Percentiles rank a stretch among this genome's conserved stretches.
phyloP scores from a whole-genome alignment of 1,140 invertebrate species.

The Pseudobourletiella spinata region DNA sequence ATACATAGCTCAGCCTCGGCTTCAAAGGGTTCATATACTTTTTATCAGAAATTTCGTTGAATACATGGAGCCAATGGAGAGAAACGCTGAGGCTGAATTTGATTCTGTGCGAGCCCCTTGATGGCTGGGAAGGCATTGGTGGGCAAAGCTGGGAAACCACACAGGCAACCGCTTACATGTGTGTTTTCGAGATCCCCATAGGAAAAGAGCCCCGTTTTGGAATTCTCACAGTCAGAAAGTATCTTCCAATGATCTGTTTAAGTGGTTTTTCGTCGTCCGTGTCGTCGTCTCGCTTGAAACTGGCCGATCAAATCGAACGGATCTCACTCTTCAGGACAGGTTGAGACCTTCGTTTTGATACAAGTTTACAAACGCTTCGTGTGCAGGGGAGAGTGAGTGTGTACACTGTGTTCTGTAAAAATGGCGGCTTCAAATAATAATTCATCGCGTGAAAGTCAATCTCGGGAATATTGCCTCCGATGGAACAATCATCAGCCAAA shows the following conservation, averaged over 20 bases:
- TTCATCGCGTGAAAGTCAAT: background rate
- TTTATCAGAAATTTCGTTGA: too few species aligned
- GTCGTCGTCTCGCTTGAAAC: background rate
- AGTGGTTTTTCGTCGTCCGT: background rate
- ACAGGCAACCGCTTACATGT: too few species aligned
- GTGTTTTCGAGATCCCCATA: background rate
- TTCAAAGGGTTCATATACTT: too few species aligned
- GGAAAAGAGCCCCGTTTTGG: background rate
- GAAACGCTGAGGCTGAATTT: too few species aligned
- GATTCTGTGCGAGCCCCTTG: too few species aligned
- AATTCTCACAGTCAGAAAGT: background rate
- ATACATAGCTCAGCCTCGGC: too few species aligned
- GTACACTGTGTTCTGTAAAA: background rate
- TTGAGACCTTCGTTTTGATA: background rate
- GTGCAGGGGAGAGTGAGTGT: background rate
- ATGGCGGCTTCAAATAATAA: background rate
- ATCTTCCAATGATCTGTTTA: background rate
- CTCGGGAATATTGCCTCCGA: conserved; percentile 61
- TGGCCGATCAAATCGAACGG: background rate
- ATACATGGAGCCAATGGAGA: too few species aligned
- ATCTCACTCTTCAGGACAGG: background rate
- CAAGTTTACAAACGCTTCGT: background rate
- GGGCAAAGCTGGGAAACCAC: too few species aligned
- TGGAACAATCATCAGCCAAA: conserved; percentile 87
- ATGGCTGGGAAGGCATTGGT: too few species aligned